These are phyloP conservation scores for Mantis religiosa DNA, from an alignment of 2,888 invertebrate species.

Conservation along the genomic window DNA sequence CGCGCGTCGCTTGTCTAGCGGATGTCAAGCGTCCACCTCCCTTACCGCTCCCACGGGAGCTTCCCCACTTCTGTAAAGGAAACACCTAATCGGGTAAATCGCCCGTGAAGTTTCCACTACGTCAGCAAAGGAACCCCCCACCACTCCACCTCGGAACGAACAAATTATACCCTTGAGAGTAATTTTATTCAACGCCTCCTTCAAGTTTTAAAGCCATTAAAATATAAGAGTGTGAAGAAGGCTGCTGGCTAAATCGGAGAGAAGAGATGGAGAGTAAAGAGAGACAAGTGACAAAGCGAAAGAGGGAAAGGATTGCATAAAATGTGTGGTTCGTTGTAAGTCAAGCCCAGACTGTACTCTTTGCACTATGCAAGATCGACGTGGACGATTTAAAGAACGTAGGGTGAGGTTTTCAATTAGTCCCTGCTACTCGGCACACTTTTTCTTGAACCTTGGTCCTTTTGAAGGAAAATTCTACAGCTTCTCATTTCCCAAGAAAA, in stretches of 20 bases:
- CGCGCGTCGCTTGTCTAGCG: not conserved
- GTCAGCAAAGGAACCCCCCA: conserved; percentile 23
- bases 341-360: not conserved
- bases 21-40: not conserved
- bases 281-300: not conserved
- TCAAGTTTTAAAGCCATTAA: conserved; percentile 29
- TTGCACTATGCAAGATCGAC: not conserved
- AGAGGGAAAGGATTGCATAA: not conserved
- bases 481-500: too few species aligned
- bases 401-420: not conserved
- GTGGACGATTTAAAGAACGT: not conserved
- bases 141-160: conserved; percentile 15
- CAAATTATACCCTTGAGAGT: conserved; percentile 28
- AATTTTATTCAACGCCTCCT: conserved; percentile 28
- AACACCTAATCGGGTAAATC: conserved; percentile 31
- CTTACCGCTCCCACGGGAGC: not conserved
- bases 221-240: conserved; percentile 22
- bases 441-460: too few species aligned
- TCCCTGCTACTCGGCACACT: not conserved
- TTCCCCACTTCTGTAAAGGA: conserved; percentile 20
- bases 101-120: conserved; percentile 30
- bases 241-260: not conserved
- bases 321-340: not conserved
- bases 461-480: too few species aligned
- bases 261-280: not conserved